Base-by-base conservation (phyloP, 2,797 vertebrate species). In the Hylomyscus alleni region DNA sequence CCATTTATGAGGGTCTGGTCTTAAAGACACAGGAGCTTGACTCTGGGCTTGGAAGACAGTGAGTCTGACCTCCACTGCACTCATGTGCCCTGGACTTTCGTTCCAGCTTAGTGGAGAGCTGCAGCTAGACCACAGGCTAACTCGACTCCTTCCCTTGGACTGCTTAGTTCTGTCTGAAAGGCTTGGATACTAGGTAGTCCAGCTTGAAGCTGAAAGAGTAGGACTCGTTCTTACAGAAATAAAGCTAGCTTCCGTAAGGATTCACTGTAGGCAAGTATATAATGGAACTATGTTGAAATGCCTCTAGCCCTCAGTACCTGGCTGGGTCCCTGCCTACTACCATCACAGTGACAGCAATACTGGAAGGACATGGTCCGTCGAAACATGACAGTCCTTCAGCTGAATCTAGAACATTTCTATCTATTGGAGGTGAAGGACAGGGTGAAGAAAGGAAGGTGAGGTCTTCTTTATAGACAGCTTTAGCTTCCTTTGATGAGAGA, bases 21-120 rank as follows among this genome's bases (percentile, higher is more conserved):
- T 98, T 98, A 98, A 98, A 98, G 98, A 98, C 96, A 88, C 97
- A 98, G 97, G 97, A 95, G 95, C 84, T 94, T 22, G n/a, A 58
- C 52, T 94, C 89, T 81, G 80, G 50, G 37, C 84, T 91, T 86
- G 90, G 95, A 93, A 62, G 80, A 65, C 72, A 80, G 67, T 24
- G 22, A 31, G 52, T 60, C 75, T 86, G 85, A 89, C 95, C 88
- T n/a, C 72, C 22, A 1, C 4, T 11, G 78, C 40, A 47, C 24
- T 56, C 15, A 0, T 72, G 65, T 67, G 87, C 72, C 44, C 60
- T 34, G 19, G 77, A 44, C 82, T 80, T 93, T 52, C 69, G 65
- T 89, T 75, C 65, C 58, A 83, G 88, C 29, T 2, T 17, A 26
- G 52, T 4, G 1, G 78, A 76, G 24, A 54, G 65, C 72, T 73